Evolutionary conservation across 2,113 vertebrate species (phyloP), one percentile per base, ranked within the genome.

Genomic region (Lepisosteus osseus): DNA sequence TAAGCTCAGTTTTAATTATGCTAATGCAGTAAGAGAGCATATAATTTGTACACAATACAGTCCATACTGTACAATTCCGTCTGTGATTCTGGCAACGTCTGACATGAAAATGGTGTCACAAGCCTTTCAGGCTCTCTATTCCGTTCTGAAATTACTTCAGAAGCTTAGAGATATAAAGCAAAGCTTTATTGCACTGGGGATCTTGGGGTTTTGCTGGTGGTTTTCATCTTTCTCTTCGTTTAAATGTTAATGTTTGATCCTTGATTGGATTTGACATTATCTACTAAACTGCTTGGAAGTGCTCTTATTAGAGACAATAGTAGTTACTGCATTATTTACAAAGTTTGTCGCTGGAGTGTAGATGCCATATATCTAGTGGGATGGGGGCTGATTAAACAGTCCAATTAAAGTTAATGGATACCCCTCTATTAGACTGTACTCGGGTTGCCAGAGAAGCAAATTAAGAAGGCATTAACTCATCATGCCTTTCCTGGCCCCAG

Each of bases 371-470:
- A n/a, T 70, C 9, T 68, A 74, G 70, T 4, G 13, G 43, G 29
- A 54, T 29, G 44, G 5, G 44, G 45, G 69, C 41, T n/a, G 43
- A 61, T 41, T 41, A 40, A 69, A 17, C 44, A 47, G 56, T 4
- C n/a, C 11, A 62, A 67, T 65, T 71, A 12, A 68, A 71, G 44
- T 64, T 47, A 74, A 77, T 71, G 54, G 44, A 68, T 65, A 54
- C 70, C 77, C 69, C 62, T 74, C 9, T 65, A 59, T 44, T 70
- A 70, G 47, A 51, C 63, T 56, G 43, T 78, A 61, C 54, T 61
- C 51, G 42, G 65, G 29, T 29, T 68, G n/a, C 68, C 61, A 66
- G 42, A 59, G 9, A 78, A 47, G 55, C 68, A n/a, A 78, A 72
- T 61, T 41, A 43, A 51, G 15, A 54, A 13, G 47, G 43, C 51